Percentiles rank a stretch among this genome's conserved stretches.
Evolutionary conservation across 1,140 invertebrate genomes (phyloP).

Genomic region (Camponotus vicinus): DNA sequence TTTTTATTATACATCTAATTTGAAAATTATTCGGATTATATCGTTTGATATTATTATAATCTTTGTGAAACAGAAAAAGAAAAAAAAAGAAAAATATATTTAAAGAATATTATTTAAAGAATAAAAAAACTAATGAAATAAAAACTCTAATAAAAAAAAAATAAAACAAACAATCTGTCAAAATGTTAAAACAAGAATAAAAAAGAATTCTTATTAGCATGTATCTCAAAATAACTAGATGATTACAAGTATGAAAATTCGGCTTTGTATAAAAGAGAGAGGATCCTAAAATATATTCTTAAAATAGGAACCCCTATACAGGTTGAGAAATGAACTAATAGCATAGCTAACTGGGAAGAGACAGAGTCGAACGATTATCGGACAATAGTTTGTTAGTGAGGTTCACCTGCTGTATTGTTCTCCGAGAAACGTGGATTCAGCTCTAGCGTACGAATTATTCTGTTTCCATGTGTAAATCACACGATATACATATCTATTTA

Average conservation of each 20-base stretch:
- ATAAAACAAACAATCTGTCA: no score
- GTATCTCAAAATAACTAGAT: background rate
- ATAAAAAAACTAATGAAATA: no score
- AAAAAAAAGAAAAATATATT: no score
- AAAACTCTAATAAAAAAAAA: no score
- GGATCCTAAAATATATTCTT: background rate
- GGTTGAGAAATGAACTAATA: slow-evolving; percentile 49
- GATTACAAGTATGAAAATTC: background rate
- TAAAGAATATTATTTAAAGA: no score
- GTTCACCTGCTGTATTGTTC: slow-evolving; percentile 85
- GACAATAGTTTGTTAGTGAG: slow-evolving; percentile 86
- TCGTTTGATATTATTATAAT: no score
- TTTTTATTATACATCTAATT: no score
- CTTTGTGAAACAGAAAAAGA: no score
- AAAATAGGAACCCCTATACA: slow-evolving; percentile 17
- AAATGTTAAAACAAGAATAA: no score
- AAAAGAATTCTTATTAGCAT: background rate
- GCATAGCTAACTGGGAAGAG: slow-evolving; percentile 63
- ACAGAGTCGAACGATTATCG: slow-evolving; percentile 82
- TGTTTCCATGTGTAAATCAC: slow-evolving; percentile 68
- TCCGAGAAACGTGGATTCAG: slow-evolving; percentile 82
- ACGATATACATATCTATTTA: slow-evolving; percentile 47
- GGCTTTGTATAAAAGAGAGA: background rate
- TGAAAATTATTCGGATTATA: no score
- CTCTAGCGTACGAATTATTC: slow-evolving; percentile 75